phyloP scores from a whole-genome alignment of 1,140 invertebrate species.

The Halyomorpha halys region DNA sequence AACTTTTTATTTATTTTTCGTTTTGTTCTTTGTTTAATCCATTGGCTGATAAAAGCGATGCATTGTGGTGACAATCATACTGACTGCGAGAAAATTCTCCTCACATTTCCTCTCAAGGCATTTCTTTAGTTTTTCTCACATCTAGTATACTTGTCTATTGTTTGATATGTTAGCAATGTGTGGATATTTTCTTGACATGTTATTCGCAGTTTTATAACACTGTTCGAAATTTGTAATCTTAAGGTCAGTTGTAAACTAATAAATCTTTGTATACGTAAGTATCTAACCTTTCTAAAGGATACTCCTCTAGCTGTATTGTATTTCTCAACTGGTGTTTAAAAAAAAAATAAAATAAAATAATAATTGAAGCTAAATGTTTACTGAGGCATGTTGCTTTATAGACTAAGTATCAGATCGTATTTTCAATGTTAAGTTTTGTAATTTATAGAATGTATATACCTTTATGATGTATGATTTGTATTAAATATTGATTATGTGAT shows the following conservation, averaged over 20 bases:
- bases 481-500: constrained; percentile 15
- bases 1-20: constrained; percentile 2
- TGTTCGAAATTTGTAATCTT: too few relatives aligned
- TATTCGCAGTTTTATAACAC: background rate
- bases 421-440: constrained; percentile 13
- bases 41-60: constrained; percentile 23
- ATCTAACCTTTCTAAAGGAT: too few relatives aligned
- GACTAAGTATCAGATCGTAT: constrained; percentile 7
- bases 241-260: too few relatives aligned
- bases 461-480: constrained; percentile 19
- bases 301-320: too few relatives aligned
- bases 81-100: constrained; percentile 13
- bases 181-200: background rate
- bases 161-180: background rate
- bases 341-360: too few relatives aligned
- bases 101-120: constrained; percentile 1
- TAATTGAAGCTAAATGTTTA: too few relatives aligned
- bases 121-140: background rate
- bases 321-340: too few relatives aligned
- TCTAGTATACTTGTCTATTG: background rate
- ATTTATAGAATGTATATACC: constrained; percentile 12
- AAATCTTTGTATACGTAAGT: too few relatives aligned
- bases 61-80: constrained; percentile 25
- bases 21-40: constrained; percentile 15
- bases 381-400: constrained; percentile 2